These are phyloP conservation scores for Coreoperca whiteheadi DNA, from an alignment of 2,113 vertebrate species.

Conservation along the genomic window DNA sequence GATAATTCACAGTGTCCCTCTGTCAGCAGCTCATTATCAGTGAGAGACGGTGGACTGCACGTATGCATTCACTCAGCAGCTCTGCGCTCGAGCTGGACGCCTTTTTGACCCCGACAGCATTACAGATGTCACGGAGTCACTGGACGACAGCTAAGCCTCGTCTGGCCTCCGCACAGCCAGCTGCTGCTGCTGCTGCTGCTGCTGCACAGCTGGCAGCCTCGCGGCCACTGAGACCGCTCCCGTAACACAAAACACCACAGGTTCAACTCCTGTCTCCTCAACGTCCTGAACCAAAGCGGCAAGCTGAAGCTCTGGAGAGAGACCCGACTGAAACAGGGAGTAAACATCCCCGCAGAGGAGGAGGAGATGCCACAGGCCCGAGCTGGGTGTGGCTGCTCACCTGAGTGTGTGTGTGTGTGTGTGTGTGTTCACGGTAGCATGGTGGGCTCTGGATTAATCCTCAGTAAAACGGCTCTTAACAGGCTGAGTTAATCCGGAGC, in stretches of 20 bases:
- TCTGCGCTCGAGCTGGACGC: neutral
- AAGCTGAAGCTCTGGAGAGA: neutral
- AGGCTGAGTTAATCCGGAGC: constrained; percentile 56
- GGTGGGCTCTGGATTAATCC: constrained; percentile 52
- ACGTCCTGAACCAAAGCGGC: neutral
- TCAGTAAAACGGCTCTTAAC: constrained; percentile 47
- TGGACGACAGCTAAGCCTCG: neutral
- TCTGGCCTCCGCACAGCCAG: constrained; percentile 1
- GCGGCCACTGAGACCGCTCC: neutral
- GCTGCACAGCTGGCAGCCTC: constrained; percentile 30
- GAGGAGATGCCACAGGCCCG: too few species aligned
- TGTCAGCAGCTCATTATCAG: too few species aligned
- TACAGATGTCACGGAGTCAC: neutral
- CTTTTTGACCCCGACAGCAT: constrained; percentile 18
- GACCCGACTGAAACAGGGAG: neutral
- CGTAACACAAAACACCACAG: neutral
- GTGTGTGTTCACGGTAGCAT: constrained; percentile 5
- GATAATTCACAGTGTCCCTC: neutral
- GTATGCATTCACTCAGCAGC: neutral
- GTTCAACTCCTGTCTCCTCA: neutral
- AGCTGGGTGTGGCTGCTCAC: neutral
- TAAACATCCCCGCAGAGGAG: neutral
- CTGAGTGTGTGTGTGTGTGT: constrained; percentile 20
- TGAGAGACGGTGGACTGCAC: neutral
- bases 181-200: constrained; percentile 22